phyloP scores from a whole-genome alignment of 2,113 vertebrate genomes.

The Brachyistius frenatus region DNA sequence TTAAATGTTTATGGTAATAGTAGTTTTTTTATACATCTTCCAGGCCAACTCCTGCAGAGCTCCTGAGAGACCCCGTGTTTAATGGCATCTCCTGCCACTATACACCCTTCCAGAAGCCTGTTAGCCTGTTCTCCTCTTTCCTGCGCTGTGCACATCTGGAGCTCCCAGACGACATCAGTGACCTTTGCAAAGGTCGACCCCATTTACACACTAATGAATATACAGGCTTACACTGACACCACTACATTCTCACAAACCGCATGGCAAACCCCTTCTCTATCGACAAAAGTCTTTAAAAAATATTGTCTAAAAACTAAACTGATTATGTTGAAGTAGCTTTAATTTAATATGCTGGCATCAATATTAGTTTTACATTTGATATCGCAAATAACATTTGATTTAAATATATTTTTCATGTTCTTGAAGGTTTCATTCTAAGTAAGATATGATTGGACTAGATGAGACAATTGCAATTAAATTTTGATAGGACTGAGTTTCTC shows the following conservation, averaged over 20 bases:
- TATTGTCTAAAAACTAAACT: constrained; percentile 2
- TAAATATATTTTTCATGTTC: background rate
- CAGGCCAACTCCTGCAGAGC: constrained; percentile 89
- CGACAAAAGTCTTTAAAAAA: background rate
- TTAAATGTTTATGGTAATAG: background rate
- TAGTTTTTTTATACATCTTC: too few species aligned
- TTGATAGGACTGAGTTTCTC: background rate
- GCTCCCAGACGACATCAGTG: constrained; percentile 93
- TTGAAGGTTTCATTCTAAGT: background rate
- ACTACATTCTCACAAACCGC: background rate
- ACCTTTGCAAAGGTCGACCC: constrained; percentile 90
- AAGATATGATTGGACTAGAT: background rate
- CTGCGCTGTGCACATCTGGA: constrained; percentile 92
- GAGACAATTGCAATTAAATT: background rate
- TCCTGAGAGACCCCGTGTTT: constrained; percentile 89
- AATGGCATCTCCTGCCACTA: constrained; percentile 86
- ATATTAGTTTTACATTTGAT: background rate
- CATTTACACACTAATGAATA: background rate
- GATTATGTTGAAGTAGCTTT: background rate
- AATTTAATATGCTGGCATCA: background rate
- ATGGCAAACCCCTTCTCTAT: background rate
- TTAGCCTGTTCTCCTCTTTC: constrained; percentile 92
- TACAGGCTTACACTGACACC: background rate
- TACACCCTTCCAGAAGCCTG: constrained; percentile 86
- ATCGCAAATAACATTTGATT: background rate